Conservation (phyloP, 2,797 vertebrate genomes). For the Cebuella pygmaea region DNA sequence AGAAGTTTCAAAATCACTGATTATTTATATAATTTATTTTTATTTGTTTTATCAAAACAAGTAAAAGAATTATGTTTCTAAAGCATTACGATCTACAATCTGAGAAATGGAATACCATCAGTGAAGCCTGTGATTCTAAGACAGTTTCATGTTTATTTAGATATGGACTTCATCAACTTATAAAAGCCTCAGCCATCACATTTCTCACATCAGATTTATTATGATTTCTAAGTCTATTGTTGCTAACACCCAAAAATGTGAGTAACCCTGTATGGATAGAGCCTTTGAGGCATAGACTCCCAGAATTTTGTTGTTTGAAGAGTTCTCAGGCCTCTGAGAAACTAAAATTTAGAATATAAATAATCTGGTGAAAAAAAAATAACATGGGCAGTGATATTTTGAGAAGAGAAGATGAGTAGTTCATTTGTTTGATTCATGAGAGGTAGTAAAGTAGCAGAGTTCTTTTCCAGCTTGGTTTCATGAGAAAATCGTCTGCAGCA, state of each 20-base stretch:
- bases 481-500: neutral
- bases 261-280: neutral
- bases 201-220: neutral
- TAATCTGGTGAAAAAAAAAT: neutral
- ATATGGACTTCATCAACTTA: neutral
- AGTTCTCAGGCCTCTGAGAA: constrained; percentile 6
- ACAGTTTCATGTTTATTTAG: neutral
- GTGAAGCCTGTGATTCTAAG: neutral
- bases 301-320: constrained; percentile 2
- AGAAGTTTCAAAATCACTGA: constrained; percentile 20
- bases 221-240: neutral
- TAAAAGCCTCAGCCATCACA: neutral
- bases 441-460: neutral
- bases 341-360: constrained; percentile 25
- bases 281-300: neutral
- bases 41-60: neutral
- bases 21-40: neutral
- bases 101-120: neutral
- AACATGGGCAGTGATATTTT: neutral
- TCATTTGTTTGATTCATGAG: neutral
- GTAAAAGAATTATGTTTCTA: neutral
- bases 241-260: neutral
- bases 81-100: neutral
- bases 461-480: neutral
- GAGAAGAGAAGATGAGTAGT: neutral